Evolutionary conservation across 2,888 invertebrate species (phyloP), one percentile per base, ranked within the genome.

Genomic region (Folsomia manolachei): DNA sequence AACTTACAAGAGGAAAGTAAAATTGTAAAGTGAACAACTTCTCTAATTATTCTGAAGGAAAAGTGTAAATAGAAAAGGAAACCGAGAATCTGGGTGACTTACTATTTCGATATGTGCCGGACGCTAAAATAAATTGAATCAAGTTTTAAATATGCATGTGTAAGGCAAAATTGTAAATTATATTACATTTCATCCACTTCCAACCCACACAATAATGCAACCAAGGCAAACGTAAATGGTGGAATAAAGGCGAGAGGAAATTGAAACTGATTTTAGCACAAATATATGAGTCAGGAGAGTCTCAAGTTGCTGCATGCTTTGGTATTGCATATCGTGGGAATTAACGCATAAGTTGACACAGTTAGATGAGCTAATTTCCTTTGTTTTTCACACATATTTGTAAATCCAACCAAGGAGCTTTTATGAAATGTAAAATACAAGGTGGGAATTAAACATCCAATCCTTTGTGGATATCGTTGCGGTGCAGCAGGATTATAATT

Each of bases 321-420:
- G 25, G 23, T 60, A 11, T n/a, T n/a, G n/a, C n/a, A 60, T 60
- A 60, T 26, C 24, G 63, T 63, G 26, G 26, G 39, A 52, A 39
- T 52, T 66, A 26, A 64, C 64, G 19, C 26, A 60, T 7, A 21
- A 23, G 51, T 52, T 66, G 65, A 66, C 65, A 66, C 39, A 66
- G 65, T 66, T 66, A 52, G 51, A 66, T 66, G 65, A 66, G 65
- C 65, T 66, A 66, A 66, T 66, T 66, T 66, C 65, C 65, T 66
- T 66, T 63, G 63, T 63, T 63, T 63, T 56, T 19, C 56, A 56
- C 56, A 56, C 56, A 21, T 51, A 18, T 9, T 51, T 51, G 9
- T 51, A 51, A 51, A 51, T n/a, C n/a, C n/a, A n/a, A n/a, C 39
- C 39, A 39, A 39, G 39, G 14, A 39, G 39, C 39, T 39, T n/a